Evolutionary conservation across 2,797 vertebrate species (phyloP), one percentile per base, ranked within the genome.

Genomic region (Characodon lateralis): DNA sequence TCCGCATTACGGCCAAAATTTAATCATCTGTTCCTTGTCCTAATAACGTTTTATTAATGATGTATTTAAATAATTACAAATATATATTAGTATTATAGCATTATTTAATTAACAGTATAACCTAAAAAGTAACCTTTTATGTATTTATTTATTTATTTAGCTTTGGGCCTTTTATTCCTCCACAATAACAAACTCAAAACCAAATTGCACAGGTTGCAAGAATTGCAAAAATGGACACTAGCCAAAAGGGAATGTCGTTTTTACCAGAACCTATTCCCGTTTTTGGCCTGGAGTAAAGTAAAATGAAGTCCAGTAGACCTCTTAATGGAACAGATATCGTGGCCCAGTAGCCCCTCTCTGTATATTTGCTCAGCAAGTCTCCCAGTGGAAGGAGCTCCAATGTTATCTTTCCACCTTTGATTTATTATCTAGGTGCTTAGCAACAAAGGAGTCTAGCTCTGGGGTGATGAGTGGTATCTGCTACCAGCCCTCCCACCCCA

Each of bases 371-470:
- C 66, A 73, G 73, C 77, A 73, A 73, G 66, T 66, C 65, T 88
- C 90, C 82, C 86, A 46, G 68, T 0, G 63, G 87, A 84, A 61
- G 31, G 76, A 88, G 78, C 46, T 76, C 28, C 82, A 76, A 69
- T 92, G 82, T 91, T 87, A 86, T 78, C 6, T 69, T 77, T 81
- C 63, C 72, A 78, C 78, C 79, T 81, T 77, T 92, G 89, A 93
- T 94, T 94, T 92, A 93, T 95, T 76, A 86, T 87, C 83, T 74
- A 74, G 75, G 88, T 81, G 31, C 73, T 84, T 78, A 78, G 84
- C 83, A 87, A 86, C 81, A 75, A 78, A 76, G 63, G 74, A 84
- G 51, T 48, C 26, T 13, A 58, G 77, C 87, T 89, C 83, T 74
- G 79, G 87, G 89, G 89, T 85, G 51, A 53, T 69, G 68, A 50